These are phyloP conservation scores for Pongo pygmaeus DNA, from an alignment of 2,113 vertebrate species.

Conservation along the genomic window DNA sequence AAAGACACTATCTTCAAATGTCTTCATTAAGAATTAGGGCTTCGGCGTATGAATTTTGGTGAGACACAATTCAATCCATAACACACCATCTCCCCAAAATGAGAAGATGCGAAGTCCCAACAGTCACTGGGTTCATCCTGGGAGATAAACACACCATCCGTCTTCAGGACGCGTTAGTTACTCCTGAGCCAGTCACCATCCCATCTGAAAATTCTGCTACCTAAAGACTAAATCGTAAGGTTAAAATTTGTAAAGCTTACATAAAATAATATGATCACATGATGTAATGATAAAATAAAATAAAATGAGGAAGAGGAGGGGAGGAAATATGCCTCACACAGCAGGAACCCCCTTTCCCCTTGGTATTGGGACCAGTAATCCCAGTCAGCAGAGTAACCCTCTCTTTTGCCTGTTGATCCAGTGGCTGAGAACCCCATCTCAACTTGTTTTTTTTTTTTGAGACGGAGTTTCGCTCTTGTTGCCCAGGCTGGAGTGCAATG, in stretches of 20 bases:
- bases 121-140: background rate
- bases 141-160: background rate
- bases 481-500: too few relatives aligned
- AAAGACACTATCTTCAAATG: background rate
- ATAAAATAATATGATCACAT: background rate
- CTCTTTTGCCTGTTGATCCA: background rate
- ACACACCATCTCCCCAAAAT: background rate
- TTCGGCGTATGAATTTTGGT: background rate
- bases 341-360: background rate
- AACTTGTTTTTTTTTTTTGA: background rate
- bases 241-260: background rate
- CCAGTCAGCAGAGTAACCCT: background rate
- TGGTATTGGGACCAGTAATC: background rate
- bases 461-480: too few relatives aligned
- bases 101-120: background rate
- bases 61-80: background rate
- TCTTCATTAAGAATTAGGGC: background rate
- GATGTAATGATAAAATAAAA: background rate
- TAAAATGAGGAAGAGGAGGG: background rate
- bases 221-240: background rate
- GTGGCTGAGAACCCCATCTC: background rate
- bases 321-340: background rate
- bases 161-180: background rate
- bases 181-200: background rate
- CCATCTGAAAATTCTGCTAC: background rate